Evolutionary conservation across 2,797 vertebrate genomes (phyloP).

Genomic region (Spheniscus humboldti): DNA sequence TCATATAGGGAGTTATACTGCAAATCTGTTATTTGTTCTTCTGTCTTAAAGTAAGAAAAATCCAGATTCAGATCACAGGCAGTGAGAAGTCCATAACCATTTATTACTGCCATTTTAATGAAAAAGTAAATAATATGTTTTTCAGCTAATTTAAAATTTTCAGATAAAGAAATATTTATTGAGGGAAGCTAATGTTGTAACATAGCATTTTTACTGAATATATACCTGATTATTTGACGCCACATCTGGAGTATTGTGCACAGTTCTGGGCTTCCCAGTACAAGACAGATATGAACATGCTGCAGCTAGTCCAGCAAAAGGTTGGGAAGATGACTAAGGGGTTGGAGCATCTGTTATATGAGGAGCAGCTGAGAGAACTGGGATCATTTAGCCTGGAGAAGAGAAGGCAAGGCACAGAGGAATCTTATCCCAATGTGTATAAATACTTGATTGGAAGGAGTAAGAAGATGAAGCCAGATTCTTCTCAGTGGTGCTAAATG

Average conservation of each 20-base stretch:
- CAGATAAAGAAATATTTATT: background rate
- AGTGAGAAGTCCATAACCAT: background rate
- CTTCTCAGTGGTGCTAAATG: background rate
- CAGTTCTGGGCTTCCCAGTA: background rate
- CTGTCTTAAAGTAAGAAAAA: background rate
- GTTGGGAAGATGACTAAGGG: background rate
- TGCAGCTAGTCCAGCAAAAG: background rate
- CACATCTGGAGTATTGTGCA: accelerated
- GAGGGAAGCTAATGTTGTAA: background rate
- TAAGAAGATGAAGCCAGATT: background rate
- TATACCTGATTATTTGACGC: background rate
- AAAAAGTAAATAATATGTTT: background rate
- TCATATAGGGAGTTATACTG: background rate
- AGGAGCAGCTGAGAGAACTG: background rate
- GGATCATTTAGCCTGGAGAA: background rate
- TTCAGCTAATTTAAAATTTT: background rate
- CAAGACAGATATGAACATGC: background rate
- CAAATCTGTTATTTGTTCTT: background rate
- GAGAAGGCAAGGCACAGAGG: background rate
- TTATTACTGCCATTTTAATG: background rate
- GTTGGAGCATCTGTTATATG: background rate
- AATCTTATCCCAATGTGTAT: background rate
- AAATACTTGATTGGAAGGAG: background rate
- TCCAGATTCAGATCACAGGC: background rate
- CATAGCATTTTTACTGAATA: background rate